Evolutionary conservation across 2,888 invertebrate species (phyloP).

Genomic region (Cephus pulcher): DNA sequence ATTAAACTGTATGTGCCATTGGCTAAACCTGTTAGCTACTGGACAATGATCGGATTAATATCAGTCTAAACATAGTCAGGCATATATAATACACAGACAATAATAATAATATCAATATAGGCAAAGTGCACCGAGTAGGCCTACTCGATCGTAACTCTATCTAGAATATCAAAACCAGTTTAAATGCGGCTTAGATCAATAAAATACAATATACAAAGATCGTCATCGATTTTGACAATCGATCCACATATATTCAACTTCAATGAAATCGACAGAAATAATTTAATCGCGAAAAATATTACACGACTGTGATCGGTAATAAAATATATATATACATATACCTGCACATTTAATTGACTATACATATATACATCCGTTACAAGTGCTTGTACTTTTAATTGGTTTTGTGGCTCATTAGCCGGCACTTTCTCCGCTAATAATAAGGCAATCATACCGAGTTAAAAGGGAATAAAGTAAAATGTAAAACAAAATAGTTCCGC

Average conservation of each 20-base stretch:
- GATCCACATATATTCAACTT: too few species aligned
- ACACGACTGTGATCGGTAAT: not conserved
- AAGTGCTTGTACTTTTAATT: constrained; percentile 19
- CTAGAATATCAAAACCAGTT: not conserved
- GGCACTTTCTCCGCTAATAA: constrained; percentile 15
- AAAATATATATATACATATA: not conserved
- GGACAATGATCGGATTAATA: constrained; percentile 16
- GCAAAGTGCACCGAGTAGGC: not conserved
- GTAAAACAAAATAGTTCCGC: not conserved
- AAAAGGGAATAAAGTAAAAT: constrained; percentile 2
- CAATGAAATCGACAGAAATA: too few species aligned
- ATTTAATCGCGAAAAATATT: too few species aligned
- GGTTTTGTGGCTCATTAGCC: constrained; percentile 26
- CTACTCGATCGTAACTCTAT: not conserved
- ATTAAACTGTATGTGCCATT: constrained; percentile 35
- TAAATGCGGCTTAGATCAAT: not conserved
- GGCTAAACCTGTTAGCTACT: constrained; percentile 41
- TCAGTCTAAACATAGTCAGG: not conserved
- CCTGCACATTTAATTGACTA: not conserved
- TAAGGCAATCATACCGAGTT: constrained; percentile 7
- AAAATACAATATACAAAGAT: not conserved
- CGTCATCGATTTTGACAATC: not conserved
- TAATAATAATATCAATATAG: not conserved
- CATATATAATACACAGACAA: not conserved
- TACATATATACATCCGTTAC: constrained; percentile 3